These are phyloP conservation scores for Scaptomyza pallida DNA, from an alignment of 1,140 invertebrate genomes.

Conservation along the genomic window DNA sequence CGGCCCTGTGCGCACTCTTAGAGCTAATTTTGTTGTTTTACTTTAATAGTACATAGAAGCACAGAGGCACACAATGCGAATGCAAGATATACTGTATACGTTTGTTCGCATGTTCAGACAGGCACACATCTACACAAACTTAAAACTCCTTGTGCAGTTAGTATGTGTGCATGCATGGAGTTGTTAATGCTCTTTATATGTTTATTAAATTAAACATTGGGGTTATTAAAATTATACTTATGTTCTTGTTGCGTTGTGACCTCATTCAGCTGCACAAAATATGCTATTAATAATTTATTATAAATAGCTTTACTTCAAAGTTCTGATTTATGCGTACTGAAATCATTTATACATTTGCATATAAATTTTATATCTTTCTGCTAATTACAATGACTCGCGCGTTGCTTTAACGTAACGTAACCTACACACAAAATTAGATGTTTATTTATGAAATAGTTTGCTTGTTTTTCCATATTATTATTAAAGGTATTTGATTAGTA, in stretches of 20 bases:
- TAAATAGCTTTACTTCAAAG: conserved; percentile 44
- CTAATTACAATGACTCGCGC: conserved; percentile 82
- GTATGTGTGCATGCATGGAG: too few relatives aligned
- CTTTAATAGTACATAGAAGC: too few relatives aligned
- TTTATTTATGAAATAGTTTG: conserved; percentile 75
- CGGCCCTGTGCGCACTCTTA: conserved; percentile 46
- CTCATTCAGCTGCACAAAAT: conserved; percentile 81
- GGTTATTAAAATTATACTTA: conserved; percentile 25
- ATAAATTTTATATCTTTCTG: conserved; percentile 67
- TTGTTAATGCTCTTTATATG: conserved; percentile 71
- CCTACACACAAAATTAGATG: conserved; percentile 76
- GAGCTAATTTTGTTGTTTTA: too few relatives aligned
- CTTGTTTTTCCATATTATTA: conserved; percentile 20
- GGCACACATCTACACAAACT: conserved; percentile 14
- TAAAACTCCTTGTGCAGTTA: too few relatives aligned
- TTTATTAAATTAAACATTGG: conserved; percentile 55
- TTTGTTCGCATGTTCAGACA: conserved; percentile 38
- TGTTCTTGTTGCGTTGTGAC: conserved; percentile 76
- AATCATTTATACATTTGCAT: too few relatives aligned
- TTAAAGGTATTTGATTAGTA: conserved; percentile 22
- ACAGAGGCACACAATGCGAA: too few relatives aligned
- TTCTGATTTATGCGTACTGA: conserved; percentile 41
- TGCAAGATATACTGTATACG: too few relatives aligned
- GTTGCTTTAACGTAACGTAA: conserved; percentile 78
- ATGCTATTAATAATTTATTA: conserved; percentile 63